Conservation (phyloP, 1,140 invertebrate genomes). For the Spodoptera frugiperda region DNA sequence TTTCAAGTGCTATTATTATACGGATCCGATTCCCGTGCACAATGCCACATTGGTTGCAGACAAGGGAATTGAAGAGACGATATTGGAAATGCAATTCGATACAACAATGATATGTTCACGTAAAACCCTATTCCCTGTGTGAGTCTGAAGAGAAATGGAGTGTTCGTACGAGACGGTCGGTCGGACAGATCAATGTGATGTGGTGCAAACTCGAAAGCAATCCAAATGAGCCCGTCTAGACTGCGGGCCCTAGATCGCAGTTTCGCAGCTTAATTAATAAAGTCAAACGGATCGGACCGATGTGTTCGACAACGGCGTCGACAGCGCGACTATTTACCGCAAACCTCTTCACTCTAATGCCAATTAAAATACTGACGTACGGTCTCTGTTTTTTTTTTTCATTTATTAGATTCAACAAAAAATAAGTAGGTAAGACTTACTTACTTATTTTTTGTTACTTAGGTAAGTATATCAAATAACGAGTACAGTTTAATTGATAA, state of each 20-base stretch:
- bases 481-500: neutral
- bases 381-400: neutral
- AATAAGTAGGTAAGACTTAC: neutral
- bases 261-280: constrained; percentile 56
- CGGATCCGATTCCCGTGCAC: constrained; percentile 28
- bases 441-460: too few relatives aligned
- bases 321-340: constrained; percentile 15
- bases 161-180: constrained; percentile 49
- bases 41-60: constrained; percentile 20
- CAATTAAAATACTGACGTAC: constrained; percentile 29
- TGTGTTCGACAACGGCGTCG: constrained; percentile 24
- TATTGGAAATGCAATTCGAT: constrained; percentile 43
- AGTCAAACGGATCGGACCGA: constrained; percentile 50
- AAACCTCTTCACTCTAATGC: constrained; percentile 37
- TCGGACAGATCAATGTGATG: constrained; percentile 69
- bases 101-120: constrained; percentile 43
- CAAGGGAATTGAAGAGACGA: constrained; percentile 37
- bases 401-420: neutral
- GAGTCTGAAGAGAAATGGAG: constrained; percentile 13
- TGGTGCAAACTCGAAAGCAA: constrained; percentile 38
- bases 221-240: constrained; percentile 56
- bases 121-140: constrained; percentile 34
- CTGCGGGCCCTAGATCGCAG: constrained; percentile 45
- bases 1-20: constrained; percentile 22
- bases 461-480: too few relatives aligned